phyloP scores from a whole-genome alignment of 2,888 invertebrate species.

The Antheraea assamensis region DNA sequence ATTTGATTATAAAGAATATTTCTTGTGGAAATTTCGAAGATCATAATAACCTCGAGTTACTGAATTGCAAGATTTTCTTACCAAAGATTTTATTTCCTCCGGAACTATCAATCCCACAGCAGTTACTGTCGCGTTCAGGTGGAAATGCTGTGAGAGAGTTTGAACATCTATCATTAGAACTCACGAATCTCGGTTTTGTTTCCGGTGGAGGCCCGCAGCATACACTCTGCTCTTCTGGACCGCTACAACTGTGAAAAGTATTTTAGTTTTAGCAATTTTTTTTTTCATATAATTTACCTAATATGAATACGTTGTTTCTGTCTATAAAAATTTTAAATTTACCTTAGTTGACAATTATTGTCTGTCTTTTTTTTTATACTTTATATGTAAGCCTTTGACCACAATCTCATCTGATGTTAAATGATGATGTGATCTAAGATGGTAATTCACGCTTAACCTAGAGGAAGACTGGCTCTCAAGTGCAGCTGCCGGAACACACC shows the following conservation, averaged over 20 bases:
- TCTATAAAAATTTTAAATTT: no score
- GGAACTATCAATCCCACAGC: constrained; percentile 18
- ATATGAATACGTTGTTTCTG: no score
- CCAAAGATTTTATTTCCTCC: constrained; percentile 19
- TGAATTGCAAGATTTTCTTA: constrained; percentile 4
- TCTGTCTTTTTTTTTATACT: no score
- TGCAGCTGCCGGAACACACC: no score
- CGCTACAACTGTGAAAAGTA: constrained; percentile 45
- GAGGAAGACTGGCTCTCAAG: no score
- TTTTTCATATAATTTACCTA: neutral
- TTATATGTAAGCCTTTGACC: no score
- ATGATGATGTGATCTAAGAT: no score
- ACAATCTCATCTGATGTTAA: no score
- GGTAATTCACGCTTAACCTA: no score
- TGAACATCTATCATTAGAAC: neutral
- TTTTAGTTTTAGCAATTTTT: neutral
- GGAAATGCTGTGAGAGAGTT: constrained; percentile 1
- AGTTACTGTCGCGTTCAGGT: constrained; percentile 17
- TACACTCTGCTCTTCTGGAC: constrained; percentile 49
- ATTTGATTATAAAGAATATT: neutral
- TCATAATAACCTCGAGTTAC: neutral
- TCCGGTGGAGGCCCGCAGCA: constrained; percentile 45
- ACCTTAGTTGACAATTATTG: no score
- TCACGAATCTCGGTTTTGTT: neutral
- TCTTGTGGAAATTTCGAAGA: neutral